Conservation (phyloP, 2,888 invertebrate genomes). For the Lathronympha strigana region DNA sequence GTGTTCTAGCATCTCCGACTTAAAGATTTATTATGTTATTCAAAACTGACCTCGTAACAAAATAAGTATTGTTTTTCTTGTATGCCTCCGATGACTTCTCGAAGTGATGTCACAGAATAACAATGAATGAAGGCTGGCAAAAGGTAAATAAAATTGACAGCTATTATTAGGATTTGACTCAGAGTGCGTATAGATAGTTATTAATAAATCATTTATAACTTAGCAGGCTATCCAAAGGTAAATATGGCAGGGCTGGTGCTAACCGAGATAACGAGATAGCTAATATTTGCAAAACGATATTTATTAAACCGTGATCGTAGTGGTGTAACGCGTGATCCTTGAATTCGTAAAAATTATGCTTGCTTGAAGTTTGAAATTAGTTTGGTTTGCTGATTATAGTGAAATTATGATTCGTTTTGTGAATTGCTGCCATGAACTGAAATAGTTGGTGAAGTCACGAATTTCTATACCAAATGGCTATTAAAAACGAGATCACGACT, state of each 20-base stretch:
- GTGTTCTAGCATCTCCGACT: no score
- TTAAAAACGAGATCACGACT: conserved; percentile 16
- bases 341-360: background rate
- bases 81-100: background rate
- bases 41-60: background rate
- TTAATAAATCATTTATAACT: conserved; percentile 9
- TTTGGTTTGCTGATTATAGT: background rate
- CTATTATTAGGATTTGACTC: background rate
- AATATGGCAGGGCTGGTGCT: conserved; percentile 7
- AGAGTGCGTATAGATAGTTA: background rate
- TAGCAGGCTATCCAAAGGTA: background rate
- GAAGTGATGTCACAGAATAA: background rate
- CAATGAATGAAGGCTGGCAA: background rate
- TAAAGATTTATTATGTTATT: background rate
- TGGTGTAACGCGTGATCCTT: background rate
- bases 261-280: conserved; percentile 14
- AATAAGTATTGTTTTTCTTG: background rate
- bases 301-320: background rate
- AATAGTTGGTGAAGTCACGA: conserved; percentile 4
- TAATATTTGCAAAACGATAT: conserved; percentile 9
- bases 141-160: background rate
- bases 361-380: background rate
- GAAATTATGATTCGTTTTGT: background rate
- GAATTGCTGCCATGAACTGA: background rate
- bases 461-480: conserved; percentile 16